phyloP scores from a whole-genome alignment of 2,888 invertebrate genomes.

The Rhopalosiphum nymphaeae region DNA sequence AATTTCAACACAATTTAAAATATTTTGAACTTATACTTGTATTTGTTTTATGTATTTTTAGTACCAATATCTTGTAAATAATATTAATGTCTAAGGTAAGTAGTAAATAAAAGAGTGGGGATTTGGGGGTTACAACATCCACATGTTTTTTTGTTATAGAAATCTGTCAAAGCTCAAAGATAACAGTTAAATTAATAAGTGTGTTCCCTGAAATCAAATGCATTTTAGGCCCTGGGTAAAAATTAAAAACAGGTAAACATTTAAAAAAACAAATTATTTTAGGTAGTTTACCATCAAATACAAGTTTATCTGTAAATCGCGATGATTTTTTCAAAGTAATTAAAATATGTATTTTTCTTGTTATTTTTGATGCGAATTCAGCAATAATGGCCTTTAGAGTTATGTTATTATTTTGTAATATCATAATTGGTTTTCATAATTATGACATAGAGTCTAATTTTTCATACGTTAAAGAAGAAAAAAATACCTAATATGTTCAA shows the following conservation, averaged over 20 bases:
- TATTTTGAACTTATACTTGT: too few relatives aligned
- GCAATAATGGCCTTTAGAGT: background rate
- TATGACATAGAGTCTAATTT: background rate
- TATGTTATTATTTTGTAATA: background rate
- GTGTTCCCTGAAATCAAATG: too few relatives aligned
- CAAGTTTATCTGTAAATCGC: background rate
- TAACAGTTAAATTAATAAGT: too few relatives aligned
- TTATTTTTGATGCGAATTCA: background rate
- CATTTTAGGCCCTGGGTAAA: too few relatives aligned
- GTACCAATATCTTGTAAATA: too few relatives aligned
- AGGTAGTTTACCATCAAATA: background rate
- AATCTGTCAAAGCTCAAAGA: too few relatives aligned
- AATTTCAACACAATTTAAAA: too few relatives aligned
- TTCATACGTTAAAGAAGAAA: background rate
- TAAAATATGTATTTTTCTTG: background rate
- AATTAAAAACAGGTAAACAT: background rate
- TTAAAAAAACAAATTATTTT: background rate
- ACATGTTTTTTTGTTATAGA: too few relatives aligned
- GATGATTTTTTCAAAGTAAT: background rate
- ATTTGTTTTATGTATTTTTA: too few relatives aligned
- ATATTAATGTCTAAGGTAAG: too few relatives aligned
- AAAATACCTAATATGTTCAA: background rate
- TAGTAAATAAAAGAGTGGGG: too few relatives aligned
- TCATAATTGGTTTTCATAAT: background rate
- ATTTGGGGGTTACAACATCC: too few relatives aligned